These are phyloP conservation scores for Lagorchestes hirsutus DNA, from an alignment of 2,797 vertebrate species.

Conservation along the genomic window DNA sequence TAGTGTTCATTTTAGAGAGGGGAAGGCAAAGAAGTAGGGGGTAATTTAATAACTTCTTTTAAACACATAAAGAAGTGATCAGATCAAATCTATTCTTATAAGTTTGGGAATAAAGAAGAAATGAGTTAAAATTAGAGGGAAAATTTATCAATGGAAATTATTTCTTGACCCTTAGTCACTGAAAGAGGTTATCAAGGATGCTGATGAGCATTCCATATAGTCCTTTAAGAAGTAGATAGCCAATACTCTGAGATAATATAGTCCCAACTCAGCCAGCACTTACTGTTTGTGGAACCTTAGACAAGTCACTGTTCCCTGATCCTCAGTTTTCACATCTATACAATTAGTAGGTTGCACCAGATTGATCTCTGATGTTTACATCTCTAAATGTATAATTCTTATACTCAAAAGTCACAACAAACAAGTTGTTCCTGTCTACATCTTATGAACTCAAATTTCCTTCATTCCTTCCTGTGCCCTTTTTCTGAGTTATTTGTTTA, in stretches of 20 bases:
- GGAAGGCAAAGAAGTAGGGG: conserved; percentile 18
- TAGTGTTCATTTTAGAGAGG: conserved; percentile 47
- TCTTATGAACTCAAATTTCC: neutral
- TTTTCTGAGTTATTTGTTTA: conserved; percentile 39
- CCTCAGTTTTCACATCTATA: neutral
- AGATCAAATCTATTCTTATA: neutral
- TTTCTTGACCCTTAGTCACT: conserved; percentile 26
- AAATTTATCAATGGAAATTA: conserved; percentile 8
- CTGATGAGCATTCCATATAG: neutral
- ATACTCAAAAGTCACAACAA: conserved; percentile 15
- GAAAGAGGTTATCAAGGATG: conserved; percentile 34
- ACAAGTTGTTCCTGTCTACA: conserved; percentile 28
- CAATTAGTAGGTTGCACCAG: neutral
- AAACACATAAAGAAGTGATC: neutral
- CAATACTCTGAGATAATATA: neutral
- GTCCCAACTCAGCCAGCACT: neutral
- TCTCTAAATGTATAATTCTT: conserved; percentile 2
- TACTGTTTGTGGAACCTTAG: neutral
- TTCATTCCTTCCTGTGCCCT: neutral
- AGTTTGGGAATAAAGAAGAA: neutral
- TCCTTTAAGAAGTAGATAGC: conserved; percentile 11
- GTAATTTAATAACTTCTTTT: conserved; percentile 32
- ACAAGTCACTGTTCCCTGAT: neutral
- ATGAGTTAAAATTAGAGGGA: neutral
- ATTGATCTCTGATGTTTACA: neutral